These are phyloP conservation scores for Cerastoderma edule DNA, from an alignment of 2,888 invertebrate species.

Conservation along the genomic window DNA sequence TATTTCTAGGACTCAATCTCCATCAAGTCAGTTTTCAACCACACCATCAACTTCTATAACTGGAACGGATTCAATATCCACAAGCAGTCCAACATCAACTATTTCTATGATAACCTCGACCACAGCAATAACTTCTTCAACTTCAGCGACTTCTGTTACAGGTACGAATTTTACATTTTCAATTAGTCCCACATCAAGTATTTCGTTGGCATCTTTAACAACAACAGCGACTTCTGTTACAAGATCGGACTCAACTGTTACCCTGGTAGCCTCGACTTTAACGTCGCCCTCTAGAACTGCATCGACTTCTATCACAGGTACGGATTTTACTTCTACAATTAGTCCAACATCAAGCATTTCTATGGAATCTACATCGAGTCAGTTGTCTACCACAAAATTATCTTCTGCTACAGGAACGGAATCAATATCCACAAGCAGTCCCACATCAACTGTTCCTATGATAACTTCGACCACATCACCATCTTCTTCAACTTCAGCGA, in stretches of 20 bases:
- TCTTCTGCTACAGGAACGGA: not conserved
- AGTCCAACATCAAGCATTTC: not conserved
- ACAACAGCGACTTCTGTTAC: not conserved
- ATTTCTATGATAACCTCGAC: too few relatives aligned
- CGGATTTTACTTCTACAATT: not conserved
- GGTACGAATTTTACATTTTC: constrained; percentile 8
- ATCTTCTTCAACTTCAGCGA: not conserved
- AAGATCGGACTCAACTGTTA: too few relatives aligned
- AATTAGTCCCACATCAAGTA: too few relatives aligned
- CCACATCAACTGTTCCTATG: too few relatives aligned
- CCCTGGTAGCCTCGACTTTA: too few relatives aligned
- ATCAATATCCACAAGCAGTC: not conserved
- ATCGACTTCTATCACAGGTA: not conserved
- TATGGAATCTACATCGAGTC: not conserved
- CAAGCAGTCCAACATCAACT: not conserved
- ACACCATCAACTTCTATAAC: too few relatives aligned
- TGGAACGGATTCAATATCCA: not conserved
- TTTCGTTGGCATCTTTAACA: not conserved
- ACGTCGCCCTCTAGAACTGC: not conserved
- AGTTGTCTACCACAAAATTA: too few relatives aligned
- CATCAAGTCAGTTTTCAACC: too few relatives aligned
- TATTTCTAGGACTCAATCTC: too few relatives aligned
- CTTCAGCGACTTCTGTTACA: too few relatives aligned
- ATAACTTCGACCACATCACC: too few relatives aligned
- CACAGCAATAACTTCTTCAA: too few relatives aligned